Base-by-base conservation (phyloP, 2,797 vertebrate species). In the Meda fulgida region DNA sequence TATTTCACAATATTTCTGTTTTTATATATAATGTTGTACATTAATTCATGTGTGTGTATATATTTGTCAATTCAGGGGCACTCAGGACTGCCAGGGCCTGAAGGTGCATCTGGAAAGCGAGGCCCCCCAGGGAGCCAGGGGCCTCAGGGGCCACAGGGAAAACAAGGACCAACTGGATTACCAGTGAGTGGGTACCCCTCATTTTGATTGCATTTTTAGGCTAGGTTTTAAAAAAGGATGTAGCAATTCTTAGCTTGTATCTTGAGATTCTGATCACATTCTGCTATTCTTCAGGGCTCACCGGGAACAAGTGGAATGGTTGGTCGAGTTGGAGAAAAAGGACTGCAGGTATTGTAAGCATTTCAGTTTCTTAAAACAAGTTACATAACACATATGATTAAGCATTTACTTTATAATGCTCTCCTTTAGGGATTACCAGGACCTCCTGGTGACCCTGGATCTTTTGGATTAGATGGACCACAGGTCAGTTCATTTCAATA, bases 141-240 rank as follows among this genome's bases (percentile, higher is more conserved):
- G 0, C 43, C 87, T 38, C 82, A 55, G 8, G 95, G 96, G n/a
- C 84, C 31, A 21, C 16, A 67, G 0, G 96, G 96, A 13, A 84
- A 84, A 43, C 70, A 78, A 8, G 96, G 95, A 43, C 91, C 81
- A 0, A 77, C 81, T 69, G 96, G 96, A 87, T 94, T 95, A 90
- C 94, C 87, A 90, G 96, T 97, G 92, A 96, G 96, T 95, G 90
- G 89, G 89, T 87, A 76, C 66, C 87, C 66, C 36, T 86, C 4
- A 77, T 76, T 58, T 75, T 85, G 78, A 51, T 87, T 60, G 76
- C 58, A 71, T 76, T 4, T 46, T 34, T 38, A 65, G 75, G 8
- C 31, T 38, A 34, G 34, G 19, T 43, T 55, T 71, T 9, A 26
- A 34, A 31, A 53, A 14, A 40, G 1, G 6, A 53, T 55, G 9